These are phyloP conservation scores for Cephalophus harveyi DNA, from an alignment of 2,113 vertebrate species.

Conservation along the genomic window DNA sequence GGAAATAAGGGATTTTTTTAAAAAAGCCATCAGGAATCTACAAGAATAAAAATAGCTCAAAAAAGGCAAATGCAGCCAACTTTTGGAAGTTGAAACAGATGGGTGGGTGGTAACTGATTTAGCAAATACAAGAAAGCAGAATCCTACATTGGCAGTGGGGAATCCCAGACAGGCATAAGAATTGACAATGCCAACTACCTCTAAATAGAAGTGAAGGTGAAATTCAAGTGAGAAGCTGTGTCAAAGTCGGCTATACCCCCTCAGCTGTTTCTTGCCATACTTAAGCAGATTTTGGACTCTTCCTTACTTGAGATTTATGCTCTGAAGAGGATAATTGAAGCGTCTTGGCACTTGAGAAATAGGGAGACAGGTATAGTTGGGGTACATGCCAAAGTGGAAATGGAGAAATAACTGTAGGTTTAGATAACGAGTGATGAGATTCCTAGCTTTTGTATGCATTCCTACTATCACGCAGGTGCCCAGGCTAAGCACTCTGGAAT, in stretches of 20 bases:
- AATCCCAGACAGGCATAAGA: not conserved
- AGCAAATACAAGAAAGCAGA: not conserved
- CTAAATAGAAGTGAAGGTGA: not conserved
- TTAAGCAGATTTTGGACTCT: not conserved
- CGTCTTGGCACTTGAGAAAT: rapidly evolving
- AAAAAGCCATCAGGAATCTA: not conserved
- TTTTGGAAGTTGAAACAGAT: conserved; percentile 20
- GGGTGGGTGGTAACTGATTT: not conserved
- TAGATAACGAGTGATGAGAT: not conserved
- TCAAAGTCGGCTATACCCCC: not conserved
- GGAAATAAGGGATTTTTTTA: not conserved
- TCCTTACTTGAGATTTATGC: not conserved
- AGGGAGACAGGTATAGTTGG: not conserved
- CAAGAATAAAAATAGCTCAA: not conserved
- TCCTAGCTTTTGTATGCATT: not conserved
- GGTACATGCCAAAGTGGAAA: not conserved
- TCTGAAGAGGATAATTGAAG: not conserved
- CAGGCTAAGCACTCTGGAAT: not conserved
- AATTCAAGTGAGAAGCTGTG: not conserved
- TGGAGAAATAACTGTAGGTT: not conserved
- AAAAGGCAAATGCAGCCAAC: not conserved
- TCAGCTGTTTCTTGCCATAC: rapidly evolving
- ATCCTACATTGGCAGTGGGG: not conserved
- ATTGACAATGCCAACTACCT: not conserved
- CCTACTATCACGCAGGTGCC: not conserved